Evolutionary conservation across 2,888 invertebrate species (phyloP), one percentile per base, ranked within the genome.

Genomic region (Laothoe populi): DNA sequence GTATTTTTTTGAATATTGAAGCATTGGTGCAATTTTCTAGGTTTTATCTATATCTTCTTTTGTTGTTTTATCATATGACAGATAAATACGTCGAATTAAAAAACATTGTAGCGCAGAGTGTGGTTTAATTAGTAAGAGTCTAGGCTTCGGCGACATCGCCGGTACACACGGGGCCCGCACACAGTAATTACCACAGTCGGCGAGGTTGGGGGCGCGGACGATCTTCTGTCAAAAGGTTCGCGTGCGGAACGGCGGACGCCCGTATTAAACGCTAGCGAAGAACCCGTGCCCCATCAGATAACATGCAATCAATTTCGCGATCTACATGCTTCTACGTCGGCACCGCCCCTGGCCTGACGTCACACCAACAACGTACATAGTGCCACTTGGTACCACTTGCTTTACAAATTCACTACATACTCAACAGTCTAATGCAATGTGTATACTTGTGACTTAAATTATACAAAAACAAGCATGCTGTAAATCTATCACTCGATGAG

Each of bases 291-390:
- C 86, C 88, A 92, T 90, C 92, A 85, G 92, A 92, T 92, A 91
- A 83, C 90, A 87, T 90, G 91, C 92, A 90, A 92, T 92, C 92
- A 90, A 92, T 89, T 92, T 90, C 87, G 92, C 92, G 88, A 92
- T 92, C 92, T 92, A 90, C 90, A 91, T 88, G 86, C 87, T 78
- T 90, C 87, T 87, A 90, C 83, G 87, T 87, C 87, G 88, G 88
- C 90, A 85, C 88, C 88, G 86, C 88, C 88, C 87, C 77, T 84
- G 83, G 84, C 85, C 86, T 89, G 90, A 91, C 91, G 89, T 90
- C 89, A 90, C 86, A 82, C 84, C 84, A 83, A 87, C 85, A 89
- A 85, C 62, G 83, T 80, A 76, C 76, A 82, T 83, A 90, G 90
- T 90, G 87, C 92, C 90, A 89, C 83, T 78, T 88, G 88, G 90